phyloP scores from a whole-genome alignment of 2,113 vertebrate species.

The Ancistrus triradiatus region DNA sequence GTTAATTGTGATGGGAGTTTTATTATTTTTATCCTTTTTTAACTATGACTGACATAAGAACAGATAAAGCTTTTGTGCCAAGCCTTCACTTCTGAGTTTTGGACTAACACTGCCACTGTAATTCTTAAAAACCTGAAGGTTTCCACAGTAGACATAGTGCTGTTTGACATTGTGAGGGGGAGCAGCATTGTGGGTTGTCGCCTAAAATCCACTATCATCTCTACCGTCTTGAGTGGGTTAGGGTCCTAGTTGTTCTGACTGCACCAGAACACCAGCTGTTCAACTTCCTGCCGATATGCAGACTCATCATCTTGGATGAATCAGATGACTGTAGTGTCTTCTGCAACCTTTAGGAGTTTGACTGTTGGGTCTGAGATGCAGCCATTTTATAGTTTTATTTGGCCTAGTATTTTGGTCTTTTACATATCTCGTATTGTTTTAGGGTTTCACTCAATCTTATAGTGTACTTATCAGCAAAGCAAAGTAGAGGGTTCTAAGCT shows the following conservation, averaged over 20 bases:
- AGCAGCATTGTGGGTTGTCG: neutral
- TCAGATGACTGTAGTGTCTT: neutral
- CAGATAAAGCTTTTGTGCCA: too few species aligned
- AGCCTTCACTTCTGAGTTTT: too few species aligned
- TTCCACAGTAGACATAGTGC: neutral
- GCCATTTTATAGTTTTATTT: too few species aligned
- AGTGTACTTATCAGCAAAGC: too few species aligned
- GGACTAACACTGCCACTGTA: too few species aligned
- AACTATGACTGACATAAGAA: too few species aligned
- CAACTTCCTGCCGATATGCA: neutral
- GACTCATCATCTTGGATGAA: neutral
- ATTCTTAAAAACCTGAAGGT: neutral
- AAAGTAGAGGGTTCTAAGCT: too few species aligned
- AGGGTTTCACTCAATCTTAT: too few species aligned
- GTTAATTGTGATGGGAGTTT: too few species aligned
- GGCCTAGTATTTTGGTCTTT: too few species aligned
- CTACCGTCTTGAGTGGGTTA: neutral
- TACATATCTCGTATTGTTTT: too few species aligned
- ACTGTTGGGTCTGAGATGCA: neutral
- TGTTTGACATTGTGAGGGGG: neutral
- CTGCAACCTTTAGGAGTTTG: neutral
- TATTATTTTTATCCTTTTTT: too few species aligned
- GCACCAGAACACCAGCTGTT: neutral
- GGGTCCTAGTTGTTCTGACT: neutral
- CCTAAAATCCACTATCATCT: neutral